Base-by-base conservation (phyloP, 2,888 invertebrate genomes). In the Acanthopleura granulata region DNA sequence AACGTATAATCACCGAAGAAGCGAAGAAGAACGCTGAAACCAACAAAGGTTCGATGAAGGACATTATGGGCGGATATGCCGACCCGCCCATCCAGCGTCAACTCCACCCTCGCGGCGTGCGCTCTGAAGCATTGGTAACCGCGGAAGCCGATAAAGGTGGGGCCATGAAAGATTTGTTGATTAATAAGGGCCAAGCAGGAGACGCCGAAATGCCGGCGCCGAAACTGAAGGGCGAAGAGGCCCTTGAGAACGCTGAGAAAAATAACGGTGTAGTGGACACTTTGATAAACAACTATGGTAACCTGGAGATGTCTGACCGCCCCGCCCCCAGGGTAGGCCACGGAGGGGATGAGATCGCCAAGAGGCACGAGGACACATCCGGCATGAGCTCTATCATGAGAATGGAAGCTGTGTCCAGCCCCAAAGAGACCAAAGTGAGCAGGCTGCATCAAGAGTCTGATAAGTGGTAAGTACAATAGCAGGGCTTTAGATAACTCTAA, bases 331-430 rank as follows among this genome's bases (percentile, higher is more conserved):
- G 62, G 22, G 81, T 86, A 14, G 79, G 83, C 70, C 80, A 82
- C 29, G 86, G 84, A 16, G 86, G 83, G 0, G 77, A 73, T 15
- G 82, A 84, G 73, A 84, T 79, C 62, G 84, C 85, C 16, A 84
- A 84, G 27, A 84, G 83, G 27, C 86, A 84, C 74, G 82, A 85
- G 69, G 79, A 78, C 51, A 87, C 86, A 22, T 83, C 83, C 30
- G 84, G 77, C 15, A 87, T 87, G 87, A 86, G 87, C 11, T 86
- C 86, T 9, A 62, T 87, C 22, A 66, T 87, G 40, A 77, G 86
- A 30, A 84, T 85, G 84, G 87, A 87, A 75, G 81, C 77, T 29
- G 76, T 73, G 29, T 74, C 79, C 30, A 71, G 71, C 0, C 82
- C 80, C 6, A 74, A 74, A 29, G 85, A 84, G 30, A 81, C 83